phyloP scores from a whole-genome alignment of 1,140 invertebrate genomes.

The Lordiphosa stackelbergi region DNA sequence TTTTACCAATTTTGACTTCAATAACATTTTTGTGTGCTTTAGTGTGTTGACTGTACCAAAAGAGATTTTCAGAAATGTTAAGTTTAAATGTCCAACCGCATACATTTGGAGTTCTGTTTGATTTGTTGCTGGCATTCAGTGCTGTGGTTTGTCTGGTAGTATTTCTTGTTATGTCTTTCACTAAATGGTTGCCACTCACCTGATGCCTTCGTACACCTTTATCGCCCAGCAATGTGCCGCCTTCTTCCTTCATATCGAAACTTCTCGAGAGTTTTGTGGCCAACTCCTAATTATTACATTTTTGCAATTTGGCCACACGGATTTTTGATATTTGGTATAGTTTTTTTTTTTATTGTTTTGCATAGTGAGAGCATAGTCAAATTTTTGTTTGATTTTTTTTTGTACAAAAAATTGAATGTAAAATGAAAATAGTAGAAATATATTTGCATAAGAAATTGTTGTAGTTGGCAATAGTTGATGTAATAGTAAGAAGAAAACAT shows the following conservation, averaged over 20 bases:
- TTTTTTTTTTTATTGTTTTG: constrained; percentile 25
- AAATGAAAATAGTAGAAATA: constrained; percentile 71
- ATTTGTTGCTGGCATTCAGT: constrained; percentile 63
- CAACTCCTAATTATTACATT: constrained; percentile 81
- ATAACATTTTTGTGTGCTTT: constrained; percentile 13
- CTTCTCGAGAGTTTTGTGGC: constrained; percentile 89
- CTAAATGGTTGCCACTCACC: constrained; percentile 67
- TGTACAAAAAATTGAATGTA: constrained; percentile 50
- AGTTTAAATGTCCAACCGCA: constrained; percentile 40
- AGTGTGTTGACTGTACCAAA: constrained; percentile 1
- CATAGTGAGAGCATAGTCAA: constrained; percentile 46
- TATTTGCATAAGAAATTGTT: constrained; percentile 71
- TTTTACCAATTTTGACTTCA: constrained; percentile 21
- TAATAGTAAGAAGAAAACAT: constrained; percentile 46
- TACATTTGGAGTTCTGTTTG: constrained; percentile 20
- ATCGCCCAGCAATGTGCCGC: constrained; percentile 84
- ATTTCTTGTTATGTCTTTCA: constrained; percentile 40
- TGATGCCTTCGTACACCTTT: constrained; percentile 79
- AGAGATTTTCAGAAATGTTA: constrained; percentile 11
- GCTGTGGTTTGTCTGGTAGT: constrained; percentile 27
- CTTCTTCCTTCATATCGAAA: constrained; percentile 91
- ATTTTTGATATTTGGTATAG: constrained; percentile 20
- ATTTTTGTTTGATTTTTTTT: constrained; percentile 43
- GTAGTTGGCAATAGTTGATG: constrained; percentile 41
- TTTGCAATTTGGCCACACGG: constrained; percentile 34